A percentile compares a stretch with the other conserved stretches of the same genome.
Conservation (phyloP, 2,797 vertebrate genomes). For the Sebastes umbrosus region DNA sequence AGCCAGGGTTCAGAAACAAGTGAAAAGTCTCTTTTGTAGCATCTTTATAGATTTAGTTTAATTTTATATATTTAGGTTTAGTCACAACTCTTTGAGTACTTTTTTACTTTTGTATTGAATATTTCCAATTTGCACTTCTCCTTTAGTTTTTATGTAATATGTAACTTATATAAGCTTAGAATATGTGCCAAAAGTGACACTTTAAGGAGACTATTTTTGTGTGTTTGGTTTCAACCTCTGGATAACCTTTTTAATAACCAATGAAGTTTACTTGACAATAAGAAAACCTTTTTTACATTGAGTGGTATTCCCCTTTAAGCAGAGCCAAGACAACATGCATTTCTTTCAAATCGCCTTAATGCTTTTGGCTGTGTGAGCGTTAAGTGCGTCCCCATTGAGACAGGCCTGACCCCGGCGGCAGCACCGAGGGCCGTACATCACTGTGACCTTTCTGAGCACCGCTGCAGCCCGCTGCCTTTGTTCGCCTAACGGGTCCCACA, state of each 20-base stretch:
- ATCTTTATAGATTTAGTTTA: background rate
- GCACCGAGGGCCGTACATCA: slow-evolving; percentile 59
- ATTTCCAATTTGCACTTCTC: background rate
- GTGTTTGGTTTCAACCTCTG: background rate
- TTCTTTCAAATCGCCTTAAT: slow-evolving; percentile 41
- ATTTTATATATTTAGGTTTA: too few species aligned
- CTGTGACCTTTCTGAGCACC: slow-evolving; percentile 72
- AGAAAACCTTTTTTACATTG: background rate
- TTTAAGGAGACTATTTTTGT: background rate
- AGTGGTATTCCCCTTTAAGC: slow-evolving; percentile 14
- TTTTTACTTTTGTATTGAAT: background rate
- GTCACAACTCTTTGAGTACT: background rate
- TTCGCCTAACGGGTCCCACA: slow-evolving; percentile 67
- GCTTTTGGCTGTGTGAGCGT: slow-evolving; percentile 57
- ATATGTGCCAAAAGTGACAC: background rate
- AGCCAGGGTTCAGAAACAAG: background rate
- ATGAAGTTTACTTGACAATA: background rate
- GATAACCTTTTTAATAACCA: background rate
- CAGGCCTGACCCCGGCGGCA: slow-evolving; percentile 62
- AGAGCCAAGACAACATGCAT: slow-evolving; percentile 25
- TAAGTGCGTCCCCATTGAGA: slow-evolving; percentile 69
- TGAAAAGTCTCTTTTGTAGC: background rate
- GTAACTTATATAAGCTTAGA: background rate
- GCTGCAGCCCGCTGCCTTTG: slow-evolving; percentile 67
- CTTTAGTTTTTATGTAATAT: background rate